Percentiles rank a stretch among this genome's conserved stretches.
Evolutionary conservation across 2,113 vertebrate genomes (phyloP).

Genomic region (Tricholaema leucomelas): DNA sequence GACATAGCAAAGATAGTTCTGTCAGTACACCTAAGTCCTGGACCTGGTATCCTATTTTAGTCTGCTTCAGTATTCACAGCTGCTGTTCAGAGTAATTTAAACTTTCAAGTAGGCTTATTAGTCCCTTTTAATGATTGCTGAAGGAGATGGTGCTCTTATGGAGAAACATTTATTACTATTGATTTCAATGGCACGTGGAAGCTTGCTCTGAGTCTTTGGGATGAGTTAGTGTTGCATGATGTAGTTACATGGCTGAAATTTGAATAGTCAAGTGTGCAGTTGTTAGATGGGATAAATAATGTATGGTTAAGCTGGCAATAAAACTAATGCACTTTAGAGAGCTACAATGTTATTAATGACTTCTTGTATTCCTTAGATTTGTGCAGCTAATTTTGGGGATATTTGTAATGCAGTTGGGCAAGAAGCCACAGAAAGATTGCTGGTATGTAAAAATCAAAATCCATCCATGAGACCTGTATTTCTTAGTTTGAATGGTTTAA

Average conservation of each 20-base stretch:
- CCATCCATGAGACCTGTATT: not conserved
- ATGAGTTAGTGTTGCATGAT: not conserved
- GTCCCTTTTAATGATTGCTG: not conserved
- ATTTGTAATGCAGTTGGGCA: constrained; percentile 91
- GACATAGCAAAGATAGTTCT: not conserved
- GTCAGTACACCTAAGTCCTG: constrained; percentile 32
- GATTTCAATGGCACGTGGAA: not conserved
- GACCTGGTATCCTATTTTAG: not conserved
- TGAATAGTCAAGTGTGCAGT: not conserved
- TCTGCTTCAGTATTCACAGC: constrained; percentile 16
- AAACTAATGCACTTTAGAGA: not conserved
- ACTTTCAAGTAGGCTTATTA: not conserved
- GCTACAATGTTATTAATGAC: not conserved
- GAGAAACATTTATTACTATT: not conserved
- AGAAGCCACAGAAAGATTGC: constrained; percentile 88
- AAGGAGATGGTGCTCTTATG: not conserved
- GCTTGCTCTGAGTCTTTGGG: not conserved
- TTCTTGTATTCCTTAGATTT: constrained; percentile 77
- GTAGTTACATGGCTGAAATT: constrained; percentile 3
- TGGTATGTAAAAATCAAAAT: constrained; percentile 77
- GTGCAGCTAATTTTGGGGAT: constrained; percentile 90
- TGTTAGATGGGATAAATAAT: constrained; percentile 13
- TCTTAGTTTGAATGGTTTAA: not conserved
- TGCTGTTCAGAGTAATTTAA: constrained; percentile 20
- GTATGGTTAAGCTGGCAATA: not conserved